Base-by-base conservation (phyloP, 2,797 vertebrate genomes). In the Simalia tracyae region DNA sequence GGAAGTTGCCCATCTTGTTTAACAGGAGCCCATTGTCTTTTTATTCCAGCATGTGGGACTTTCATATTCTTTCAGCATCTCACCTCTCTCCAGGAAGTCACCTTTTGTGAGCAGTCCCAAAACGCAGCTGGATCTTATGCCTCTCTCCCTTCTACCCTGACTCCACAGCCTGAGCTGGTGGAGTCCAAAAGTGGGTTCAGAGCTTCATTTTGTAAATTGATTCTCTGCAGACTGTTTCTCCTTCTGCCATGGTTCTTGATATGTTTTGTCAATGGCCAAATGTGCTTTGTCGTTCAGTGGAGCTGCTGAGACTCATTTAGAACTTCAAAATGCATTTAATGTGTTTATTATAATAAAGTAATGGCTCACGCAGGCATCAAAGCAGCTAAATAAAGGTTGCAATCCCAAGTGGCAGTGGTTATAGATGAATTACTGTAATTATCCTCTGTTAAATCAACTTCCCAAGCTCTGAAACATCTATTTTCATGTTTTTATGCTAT, bases 291-390 rank as follows among this genome's bases (percentile, higher is more conserved):
- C 61, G 1, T 60, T 7, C 11, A n/a, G 5, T 2, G 26, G 9
- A 46, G 31, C 72, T 66, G 87, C 87, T 3, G 87, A 85, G 81
- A 68, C 60, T 59, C 87, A 66, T 89, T 89, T 56, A 14, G 76
- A 92, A 92, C 76, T 57, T 68, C 54, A 89, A 92, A 92, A 68
- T 89, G 26, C 54, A 31, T 92, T 92, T 89, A 89, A 59, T 14
- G 63, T 92, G 87, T 92, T 92, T 89, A 86, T 92, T 92, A 86
- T 89, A 85, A 86, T 89, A 85, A 81, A 85, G 61, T 68, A 68
- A 86, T 68, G 61, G 91, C 61, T 92, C 91, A 85, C 26, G 87
- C 91, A 89, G 91, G 72, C 87, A 59, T 66, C 87, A 84, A 28
- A 42, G 60, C 54, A 0, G 81, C 81, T 92, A 60, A 92, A 89